Percentiles rank a stretch among this genome's conserved stretches.
These are phyloP conservation scores for Macaria notata DNA, from an alignment of 2,888 invertebrate species.

Conservation along the genomic window DNA sequence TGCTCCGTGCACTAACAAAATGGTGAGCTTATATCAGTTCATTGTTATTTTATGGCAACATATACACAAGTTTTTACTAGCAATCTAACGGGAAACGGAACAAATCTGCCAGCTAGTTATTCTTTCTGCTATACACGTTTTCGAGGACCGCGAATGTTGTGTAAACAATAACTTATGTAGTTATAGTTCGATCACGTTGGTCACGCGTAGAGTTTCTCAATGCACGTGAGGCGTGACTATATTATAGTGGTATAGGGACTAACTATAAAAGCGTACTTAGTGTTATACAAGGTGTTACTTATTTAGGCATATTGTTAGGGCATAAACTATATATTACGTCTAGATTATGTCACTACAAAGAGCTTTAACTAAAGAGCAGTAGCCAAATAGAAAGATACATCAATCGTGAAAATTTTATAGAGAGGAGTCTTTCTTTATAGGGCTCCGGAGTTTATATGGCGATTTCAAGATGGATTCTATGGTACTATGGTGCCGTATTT, in stretches of 20 bases:
- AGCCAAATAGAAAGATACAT: no score
- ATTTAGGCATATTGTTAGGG: no score
- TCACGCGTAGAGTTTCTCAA: slow-evolving; percentile 46
- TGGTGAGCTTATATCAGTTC: no score
- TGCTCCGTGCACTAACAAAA: no score
- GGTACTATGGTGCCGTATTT: no score
- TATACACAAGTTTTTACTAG: slow-evolving; percentile 27
- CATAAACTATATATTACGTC: no score
- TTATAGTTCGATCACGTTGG: slow-evolving; percentile 50
- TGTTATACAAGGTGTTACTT: not conserved
- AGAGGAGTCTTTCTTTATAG: no score
- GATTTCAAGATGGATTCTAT: no score
- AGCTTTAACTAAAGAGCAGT: no score
- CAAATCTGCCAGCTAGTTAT: slow-evolving; percentile 37
- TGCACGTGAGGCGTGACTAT: slow-evolving; percentile 52
- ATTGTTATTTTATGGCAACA: not conserved
- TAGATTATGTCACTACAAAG: no score
- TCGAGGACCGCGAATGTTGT: slow-evolving; percentile 49
- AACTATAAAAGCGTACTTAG: slow-evolving; percentile 11
- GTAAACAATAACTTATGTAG: slow-evolving; percentile 39
- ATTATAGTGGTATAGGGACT: slow-evolving; percentile 7
- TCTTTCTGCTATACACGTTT: slow-evolving; percentile 25
- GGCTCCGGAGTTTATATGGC: no score
- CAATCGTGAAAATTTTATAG: no score
- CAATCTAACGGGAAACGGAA: slow-evolving; percentile 41